Evolutionary conservation across 2,797 vertebrate species (phyloP).

Genomic region (Orestias chungarensis): DNA sequence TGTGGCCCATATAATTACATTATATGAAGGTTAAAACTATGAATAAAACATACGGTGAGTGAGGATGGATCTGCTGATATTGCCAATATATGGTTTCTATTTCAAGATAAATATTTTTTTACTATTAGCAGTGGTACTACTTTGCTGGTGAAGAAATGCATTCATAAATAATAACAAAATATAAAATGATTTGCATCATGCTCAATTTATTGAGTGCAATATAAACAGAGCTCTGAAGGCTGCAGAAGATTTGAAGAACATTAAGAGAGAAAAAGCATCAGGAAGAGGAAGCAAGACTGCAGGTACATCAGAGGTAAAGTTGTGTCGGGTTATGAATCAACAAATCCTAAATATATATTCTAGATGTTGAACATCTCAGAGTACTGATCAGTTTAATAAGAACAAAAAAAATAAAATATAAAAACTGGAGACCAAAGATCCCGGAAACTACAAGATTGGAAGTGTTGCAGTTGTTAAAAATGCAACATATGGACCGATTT

Average conservation of each 20-base stretch:
- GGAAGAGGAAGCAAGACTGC: not conserved
- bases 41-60: slow-evolving; percentile 34
- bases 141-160: not conserved
- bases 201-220: not conserved
- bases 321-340: not conserved
- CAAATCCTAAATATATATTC: too few species aligned
- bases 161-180: not conserved
- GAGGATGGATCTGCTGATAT: slow-evolving; percentile 11
- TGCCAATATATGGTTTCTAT: slow-evolving; percentile 7
- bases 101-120: not conserved
- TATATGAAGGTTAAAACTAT: slow-evolving; percentile 54
- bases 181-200: not conserved
- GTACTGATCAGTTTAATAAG: not conserved
- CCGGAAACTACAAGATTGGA: not conserved
- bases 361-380: not conserved
- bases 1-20: slow-evolving; percentile 69
- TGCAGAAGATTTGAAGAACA: not conserved
- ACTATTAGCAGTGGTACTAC: not conserved
- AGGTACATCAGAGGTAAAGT: not conserved
- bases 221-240: not conserved
- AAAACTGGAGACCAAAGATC: too few species aligned
- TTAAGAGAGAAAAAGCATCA: not conserved
- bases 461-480: not conserved
- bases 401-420: not conserved
- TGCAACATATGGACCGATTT: not conserved